Conservation (phyloP, 2,797 vertebrate genomes). For the Sebastes glaucus region DNA sequence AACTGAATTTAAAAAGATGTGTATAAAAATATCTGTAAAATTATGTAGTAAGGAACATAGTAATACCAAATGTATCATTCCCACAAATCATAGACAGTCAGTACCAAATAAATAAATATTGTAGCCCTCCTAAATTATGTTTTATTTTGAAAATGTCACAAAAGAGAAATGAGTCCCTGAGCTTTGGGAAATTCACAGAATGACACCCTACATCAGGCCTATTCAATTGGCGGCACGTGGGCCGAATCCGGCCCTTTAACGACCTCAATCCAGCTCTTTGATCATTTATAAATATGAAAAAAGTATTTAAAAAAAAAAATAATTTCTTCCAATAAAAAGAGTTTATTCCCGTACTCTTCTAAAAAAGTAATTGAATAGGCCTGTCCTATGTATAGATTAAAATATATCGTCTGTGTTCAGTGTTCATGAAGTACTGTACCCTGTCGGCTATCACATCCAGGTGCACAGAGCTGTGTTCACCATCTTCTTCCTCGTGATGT, state of each 20-base stretch:
- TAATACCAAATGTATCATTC: background rate
- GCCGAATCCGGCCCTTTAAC: no score
- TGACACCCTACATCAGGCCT: background rate
- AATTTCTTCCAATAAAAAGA: no score
- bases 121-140: background rate
- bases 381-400: background rate
- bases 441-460: slow-evolving; percentile 66
- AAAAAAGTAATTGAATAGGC: no score
- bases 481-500: slow-evolving; percentile 47
- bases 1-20: background rate
- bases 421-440: slow-evolving; percentile 46
- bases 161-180: background rate
- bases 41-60: background rate
- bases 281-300: no score
- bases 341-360: no score
- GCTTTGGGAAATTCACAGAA: background rate
- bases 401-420: background rate
- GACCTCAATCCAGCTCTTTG: no score
- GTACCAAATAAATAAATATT: background rate
- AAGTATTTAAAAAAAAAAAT: no score
- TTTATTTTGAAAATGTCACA: background rate
- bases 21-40: background rate
- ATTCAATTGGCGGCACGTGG: no score
- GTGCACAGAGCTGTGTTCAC: slow-evolving; percentile 62
- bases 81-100: background rate